Evolutionary conservation across 2,888 invertebrate genomes (phyloP), one percentile per base, ranked within the genome.

Genomic region (Tortrix viridana): DNA sequence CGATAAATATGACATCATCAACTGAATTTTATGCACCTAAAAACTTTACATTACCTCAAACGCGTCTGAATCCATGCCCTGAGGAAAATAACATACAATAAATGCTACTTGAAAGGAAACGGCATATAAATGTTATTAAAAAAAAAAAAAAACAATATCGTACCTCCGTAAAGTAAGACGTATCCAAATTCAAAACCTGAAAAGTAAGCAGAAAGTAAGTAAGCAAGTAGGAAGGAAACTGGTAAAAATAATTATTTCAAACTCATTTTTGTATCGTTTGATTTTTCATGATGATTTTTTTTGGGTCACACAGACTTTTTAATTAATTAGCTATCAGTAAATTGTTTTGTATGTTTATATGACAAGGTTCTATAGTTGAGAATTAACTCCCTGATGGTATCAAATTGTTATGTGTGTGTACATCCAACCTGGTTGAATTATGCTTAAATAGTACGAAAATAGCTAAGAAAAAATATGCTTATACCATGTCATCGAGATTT

Each of bases 81-180:
- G 77, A 67, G 82, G 88, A 68, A 49, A 44, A 52, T 56, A 26
- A 46, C 44, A 38, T 47, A 38, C 23, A 52, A 32, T 43, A 38
- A 32, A 7, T 12, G 32, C 32, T 12, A 32, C 12, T 22, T 22
- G n/a, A n/a, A n/a, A n/a, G n/a, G n/a, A n/a, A n/a, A n/a, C n/a
- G n/a, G n/a, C n/a, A n/a, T n/a, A 12, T 12, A 32, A 32, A 32
- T 26, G 7, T 9, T 3, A 12, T 9, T 26, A 26, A 3, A 32
- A 60, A 38, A 44, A 48, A 38, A 9, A 37, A 54, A 37, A 26
- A n/a, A 26, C n/a, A 12, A 16, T 52, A 18, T 73, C 69, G 72
- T 66, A 90, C 90, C 80, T 89, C 91, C 1, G 90, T 90, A 59
- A 78, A 88, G 18, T 81, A 83, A 38, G 91, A 89, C 7, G 88